Evolutionary conservation across 1,140 invertebrate species (phyloP).

Genomic region (Bombus difficillimus): DNA sequence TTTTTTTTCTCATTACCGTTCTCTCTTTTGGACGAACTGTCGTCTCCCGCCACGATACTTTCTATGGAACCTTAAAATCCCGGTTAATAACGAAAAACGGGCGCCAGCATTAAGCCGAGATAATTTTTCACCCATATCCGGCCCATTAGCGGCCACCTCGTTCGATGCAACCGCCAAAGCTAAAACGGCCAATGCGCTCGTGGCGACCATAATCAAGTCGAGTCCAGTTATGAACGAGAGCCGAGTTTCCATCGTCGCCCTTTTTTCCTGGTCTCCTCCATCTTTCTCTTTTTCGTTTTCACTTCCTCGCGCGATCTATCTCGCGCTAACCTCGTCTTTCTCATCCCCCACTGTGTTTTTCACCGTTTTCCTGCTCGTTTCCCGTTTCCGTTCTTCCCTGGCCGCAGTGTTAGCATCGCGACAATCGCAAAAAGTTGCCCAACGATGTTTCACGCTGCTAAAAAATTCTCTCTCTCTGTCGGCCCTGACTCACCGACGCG

Average conservation of each 20-base stretch:
- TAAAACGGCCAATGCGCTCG: conserved; percentile 40
- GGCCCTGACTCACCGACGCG: background rate
- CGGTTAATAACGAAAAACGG: conserved; percentile 65
- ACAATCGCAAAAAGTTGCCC: conserved; percentile 2
- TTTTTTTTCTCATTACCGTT: background rate
- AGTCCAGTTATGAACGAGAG: conserved; percentile 65
- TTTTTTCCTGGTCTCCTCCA: background rate
- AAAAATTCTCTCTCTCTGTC: background rate
- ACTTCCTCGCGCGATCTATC: background rate
- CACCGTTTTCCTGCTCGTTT: background rate
- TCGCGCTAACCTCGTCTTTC: no score
- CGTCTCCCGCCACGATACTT: conserved; percentile 21
- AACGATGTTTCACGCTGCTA: background rate
- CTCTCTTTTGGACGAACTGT: background rate
- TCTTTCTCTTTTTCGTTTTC: conserved; percentile 15
- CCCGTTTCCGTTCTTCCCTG: background rate
- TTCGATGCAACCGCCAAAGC: conserved; percentile 60
- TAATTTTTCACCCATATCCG: conserved; percentile 71
- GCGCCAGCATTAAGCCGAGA: conserved; percentile 63
- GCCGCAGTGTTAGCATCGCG: background rate
- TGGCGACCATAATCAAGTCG: conserved; percentile 68
- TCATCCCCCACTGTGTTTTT: no score
- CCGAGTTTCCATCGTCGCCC: conserved; percentile 14
- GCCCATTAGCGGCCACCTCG: conserved; percentile 60
- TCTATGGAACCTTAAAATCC: conserved; percentile 44